Conservation (phyloP, 2,113 vertebrate species). For the Melanostigma gelatinosum region DNA sequence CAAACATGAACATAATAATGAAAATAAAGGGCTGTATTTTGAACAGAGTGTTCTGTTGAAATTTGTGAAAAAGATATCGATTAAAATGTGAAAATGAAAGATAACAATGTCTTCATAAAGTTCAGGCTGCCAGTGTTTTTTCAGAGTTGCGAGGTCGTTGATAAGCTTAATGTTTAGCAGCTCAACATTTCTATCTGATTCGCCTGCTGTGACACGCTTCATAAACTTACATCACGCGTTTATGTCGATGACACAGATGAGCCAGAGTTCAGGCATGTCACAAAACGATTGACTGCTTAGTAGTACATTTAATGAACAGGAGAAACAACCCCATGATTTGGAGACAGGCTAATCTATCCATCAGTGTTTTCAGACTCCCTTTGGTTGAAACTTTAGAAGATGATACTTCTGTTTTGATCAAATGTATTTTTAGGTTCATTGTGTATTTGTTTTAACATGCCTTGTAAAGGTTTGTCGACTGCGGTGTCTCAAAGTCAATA, state of each 20-base stretch:
- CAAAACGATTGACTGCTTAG: background rate
- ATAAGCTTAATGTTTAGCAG: slow-evolving; percentile 32
- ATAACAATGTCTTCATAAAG: background rate
- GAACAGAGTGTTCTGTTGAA: background rate
- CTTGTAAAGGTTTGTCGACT: background rate
- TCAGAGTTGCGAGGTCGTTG: slow-evolving; percentile 50
- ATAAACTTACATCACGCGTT: background rate
- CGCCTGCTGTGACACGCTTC: background rate
- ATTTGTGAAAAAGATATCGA: background rate
- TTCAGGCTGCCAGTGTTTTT: background rate
- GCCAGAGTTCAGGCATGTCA: background rate
- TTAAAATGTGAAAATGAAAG: background rate
- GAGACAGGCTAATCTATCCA: background rate
- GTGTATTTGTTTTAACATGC: no score
- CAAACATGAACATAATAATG: no score
- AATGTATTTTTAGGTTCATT: no score
- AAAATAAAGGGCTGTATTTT: background rate
- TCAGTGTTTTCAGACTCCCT: background rate
- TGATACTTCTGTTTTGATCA: background rate
- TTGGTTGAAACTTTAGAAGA: background rate
- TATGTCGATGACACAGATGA: background rate
- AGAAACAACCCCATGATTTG: background rate
- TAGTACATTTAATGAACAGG: background rate
- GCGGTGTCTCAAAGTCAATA: background rate
- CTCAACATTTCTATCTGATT: slow-evolving; percentile 19